A percentile compares a stretch with the other conserved stretches of the same genome.
Conservation (phyloP, 2,888 invertebrate species). For the Colostygia pectinataria region DNA sequence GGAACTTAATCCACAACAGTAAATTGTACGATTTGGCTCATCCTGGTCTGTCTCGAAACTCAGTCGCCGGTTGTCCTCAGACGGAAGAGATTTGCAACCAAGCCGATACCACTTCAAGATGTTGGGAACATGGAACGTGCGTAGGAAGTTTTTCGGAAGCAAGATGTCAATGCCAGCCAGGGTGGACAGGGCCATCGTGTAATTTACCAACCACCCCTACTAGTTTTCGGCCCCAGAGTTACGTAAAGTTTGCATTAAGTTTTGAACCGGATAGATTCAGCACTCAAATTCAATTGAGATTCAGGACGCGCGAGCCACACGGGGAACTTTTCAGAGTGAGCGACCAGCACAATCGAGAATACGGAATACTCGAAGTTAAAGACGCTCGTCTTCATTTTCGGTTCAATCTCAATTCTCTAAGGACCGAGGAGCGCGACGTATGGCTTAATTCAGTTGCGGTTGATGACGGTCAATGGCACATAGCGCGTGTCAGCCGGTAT, state of each 20-base stretch:
- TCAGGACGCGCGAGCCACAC: conserved; percentile 95
- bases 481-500: conserved; percentile 94
- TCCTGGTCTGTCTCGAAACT: conserved; percentile 93
- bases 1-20: conserved; percentile 97
- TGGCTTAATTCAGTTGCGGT: conserved; percentile 95
- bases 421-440: conserved; percentile 95
- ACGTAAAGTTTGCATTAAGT: conserved; percentile 97
- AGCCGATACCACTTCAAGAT: conserved; percentile 92
- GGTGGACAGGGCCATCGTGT: conserved; percentile 96
- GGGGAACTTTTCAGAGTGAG: conserved; percentile 97
- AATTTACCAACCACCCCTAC: conserved; percentile 93
- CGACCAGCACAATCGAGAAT: conserved; percentile 96
- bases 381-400: conserved; percentile 95
- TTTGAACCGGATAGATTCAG: conserved; percentile 96
- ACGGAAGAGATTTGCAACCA: conserved; percentile 96
- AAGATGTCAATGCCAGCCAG: conserved; percentile 96
- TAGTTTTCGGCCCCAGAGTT: conserved; percentile 96
- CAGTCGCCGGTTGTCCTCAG: conserved; percentile 95
- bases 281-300: conserved; percentile 95
- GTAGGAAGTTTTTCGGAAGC: conserved; percentile 95
- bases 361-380: conserved; percentile 95
- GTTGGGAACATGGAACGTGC: conserved; percentile 97
- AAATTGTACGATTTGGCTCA: conserved; percentile 97
- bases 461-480: conserved; percentile 98
- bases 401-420: conserved; percentile 95